Conservation (phyloP, 2,888 invertebrate species). For the Drosophila longiperda region DNA sequence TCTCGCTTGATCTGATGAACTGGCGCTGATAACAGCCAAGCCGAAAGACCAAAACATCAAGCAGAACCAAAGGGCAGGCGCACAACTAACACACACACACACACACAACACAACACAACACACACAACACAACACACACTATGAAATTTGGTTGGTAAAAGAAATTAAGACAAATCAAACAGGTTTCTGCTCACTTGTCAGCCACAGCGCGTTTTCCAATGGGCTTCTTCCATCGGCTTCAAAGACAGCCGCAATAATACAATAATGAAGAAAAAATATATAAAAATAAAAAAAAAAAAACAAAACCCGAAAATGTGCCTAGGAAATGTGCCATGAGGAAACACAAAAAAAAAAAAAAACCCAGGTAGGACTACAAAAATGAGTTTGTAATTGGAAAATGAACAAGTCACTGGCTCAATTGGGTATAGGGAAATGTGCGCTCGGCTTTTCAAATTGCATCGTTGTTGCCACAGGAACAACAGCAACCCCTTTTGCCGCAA, state of each 20-base stretch:
- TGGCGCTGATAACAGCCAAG: constrained; percentile 54
- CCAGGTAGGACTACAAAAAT: constrained; percentile 38
- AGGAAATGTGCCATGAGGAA: constrained; percentile 7
- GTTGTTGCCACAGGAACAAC: not conserved
- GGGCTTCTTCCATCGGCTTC: constrained; percentile 15
- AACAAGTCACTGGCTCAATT: constrained; percentile 63
- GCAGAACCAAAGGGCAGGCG: constrained; percentile 12
- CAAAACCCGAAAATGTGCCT: constrained; percentile 9
- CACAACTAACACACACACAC: constrained; percentile 13
- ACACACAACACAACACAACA: constrained; percentile 17
- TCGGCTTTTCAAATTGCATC: not conserved
- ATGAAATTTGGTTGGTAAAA: constrained; percentile 48
- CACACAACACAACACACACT: constrained; percentile 18
- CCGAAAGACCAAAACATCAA: constrained; percentile 15
- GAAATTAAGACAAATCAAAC: constrained; percentile 76
- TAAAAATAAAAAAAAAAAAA: not conserved
- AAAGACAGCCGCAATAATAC: constrained; percentile 29
- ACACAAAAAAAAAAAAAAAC: not conserved
- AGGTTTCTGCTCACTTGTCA: constrained; percentile 54
- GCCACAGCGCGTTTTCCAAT: constrained; percentile 25
- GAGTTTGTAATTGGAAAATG: constrained; percentile 67
- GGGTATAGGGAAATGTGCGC: constrained; percentile 1
- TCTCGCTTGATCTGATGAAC: constrained; percentile 56
- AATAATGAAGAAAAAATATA: not conserved
- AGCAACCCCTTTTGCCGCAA: constrained; percentile 15